Evolutionary conservation across 2,888 invertebrate genomes (phyloP), one percentile per base, ranked within the genome.

Genomic region (Phorcus lineatus): DNA sequence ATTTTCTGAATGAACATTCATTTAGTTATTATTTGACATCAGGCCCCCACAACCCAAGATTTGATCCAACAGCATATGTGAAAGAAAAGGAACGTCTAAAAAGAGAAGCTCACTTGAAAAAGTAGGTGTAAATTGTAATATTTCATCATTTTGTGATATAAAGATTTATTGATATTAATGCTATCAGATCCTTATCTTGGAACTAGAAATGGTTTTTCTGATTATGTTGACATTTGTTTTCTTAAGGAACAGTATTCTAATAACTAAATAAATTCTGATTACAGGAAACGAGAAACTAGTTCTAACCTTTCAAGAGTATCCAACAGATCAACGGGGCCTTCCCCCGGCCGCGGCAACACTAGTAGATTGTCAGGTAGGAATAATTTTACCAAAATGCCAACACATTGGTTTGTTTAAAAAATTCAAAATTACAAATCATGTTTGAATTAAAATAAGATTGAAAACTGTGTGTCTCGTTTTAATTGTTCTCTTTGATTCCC

Each of bases 41-140:
- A 87, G 87, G 86, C 81, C 77, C 84, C 47, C 86, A 88, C 84
- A 86, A 83, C 81, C 88, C 89, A 24, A 83, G 92, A 55, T 93
- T 93, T 88, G 91, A 93, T 83, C 93, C 93, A 6, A 92, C 93
- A 80, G 92, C 91, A 19, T 93, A 90, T 85, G 85, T 92, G 9
- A 91, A 90, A 81, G 92, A 93, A 76, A 91, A 90, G 80, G 88
- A 90, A 80, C 86, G 91, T 78, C 88, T 87, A 76, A 88, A 86
- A 77, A 87, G 86, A 83, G 92, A 92, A 83, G 82, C 86, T 70
- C 75, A 85, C 22, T 74, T 88, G 55, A 92, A 90, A 88, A 88
- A 83, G 91, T 91, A 84, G 82, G 53, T 36, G 36, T 7, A 36
- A 36, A 7, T 36, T 36, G 36, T 36, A 36, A 36, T 36, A 36